Percentiles rank a stretch among this genome's conserved stretches.
Evolutionary conservation across 2,113 vertebrate genomes (phyloP).

Genomic region (Antechinus flavipes): DNA sequence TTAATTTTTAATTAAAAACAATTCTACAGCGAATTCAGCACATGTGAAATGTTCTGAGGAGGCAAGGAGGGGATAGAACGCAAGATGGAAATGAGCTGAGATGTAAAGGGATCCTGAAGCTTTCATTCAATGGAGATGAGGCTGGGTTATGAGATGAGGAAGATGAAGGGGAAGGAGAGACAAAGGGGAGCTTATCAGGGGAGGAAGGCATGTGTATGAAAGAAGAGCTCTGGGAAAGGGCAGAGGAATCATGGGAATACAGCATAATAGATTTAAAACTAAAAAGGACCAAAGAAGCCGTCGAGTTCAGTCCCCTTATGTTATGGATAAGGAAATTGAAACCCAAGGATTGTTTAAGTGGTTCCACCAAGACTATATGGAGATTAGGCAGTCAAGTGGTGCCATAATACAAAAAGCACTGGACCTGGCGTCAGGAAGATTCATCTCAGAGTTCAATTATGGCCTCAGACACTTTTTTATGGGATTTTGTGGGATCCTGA

Average conservation of each 20-base stretch:
- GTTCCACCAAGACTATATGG: not conserved
- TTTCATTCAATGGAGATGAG: not conserved
- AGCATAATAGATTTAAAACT: not conserved
- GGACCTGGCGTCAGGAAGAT: not conserved
- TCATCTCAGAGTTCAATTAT: not conserved
- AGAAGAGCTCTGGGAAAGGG: not conserved
- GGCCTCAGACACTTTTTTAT: not conserved
- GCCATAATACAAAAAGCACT: not conserved
- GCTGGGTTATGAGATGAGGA: not conserved
- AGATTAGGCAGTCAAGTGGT: accelerated
- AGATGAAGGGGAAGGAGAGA: not conserved
- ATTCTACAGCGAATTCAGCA: not conserved
- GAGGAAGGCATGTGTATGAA: not conserved
- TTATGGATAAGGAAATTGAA: not conserved
- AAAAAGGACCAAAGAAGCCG: not conserved
- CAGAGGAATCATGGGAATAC: not conserved
- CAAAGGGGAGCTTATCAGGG: not conserved
- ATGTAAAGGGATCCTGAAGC: not conserved
- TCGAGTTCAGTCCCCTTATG: accelerated
- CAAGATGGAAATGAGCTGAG: not conserved
- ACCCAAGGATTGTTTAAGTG: not conserved
- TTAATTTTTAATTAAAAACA: accelerated
- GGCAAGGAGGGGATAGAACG: not conserved
- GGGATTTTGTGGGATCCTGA: not conserved
- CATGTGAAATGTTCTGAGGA: not conserved